Percentiles rank a stretch among this genome's conserved stretches.
These are phyloP conservation scores for Rhaphigaster nebulosa DNA, from an alignment of 2,888 invertebrate species.

Conservation along the genomic window DNA sequence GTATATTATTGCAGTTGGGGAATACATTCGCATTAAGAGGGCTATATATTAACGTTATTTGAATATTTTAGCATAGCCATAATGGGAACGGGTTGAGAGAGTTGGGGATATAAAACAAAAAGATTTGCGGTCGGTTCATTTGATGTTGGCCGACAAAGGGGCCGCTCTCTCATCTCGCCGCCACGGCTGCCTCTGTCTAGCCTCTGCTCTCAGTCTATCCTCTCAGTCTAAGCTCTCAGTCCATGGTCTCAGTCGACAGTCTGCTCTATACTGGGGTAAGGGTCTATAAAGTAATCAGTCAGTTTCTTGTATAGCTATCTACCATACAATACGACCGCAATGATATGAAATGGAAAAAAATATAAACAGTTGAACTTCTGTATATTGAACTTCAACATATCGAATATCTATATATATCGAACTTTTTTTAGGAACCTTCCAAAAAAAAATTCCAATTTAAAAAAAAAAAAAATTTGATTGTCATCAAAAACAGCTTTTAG, in stretches of 20 bases:
- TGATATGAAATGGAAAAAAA: too few relatives aligned
- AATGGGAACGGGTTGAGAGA: neutral
- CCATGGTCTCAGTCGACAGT: neutral
- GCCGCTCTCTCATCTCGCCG: neutral
- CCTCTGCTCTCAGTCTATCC: neutral
- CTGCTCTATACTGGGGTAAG: too few relatives aligned
- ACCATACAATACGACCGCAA: too few relatives aligned
- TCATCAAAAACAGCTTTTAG: too few relatives aligned
- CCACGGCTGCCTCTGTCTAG: neutral
- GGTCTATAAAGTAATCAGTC: too few relatives aligned
- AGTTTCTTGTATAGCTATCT: too few relatives aligned
- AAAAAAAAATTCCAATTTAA: too few relatives aligned
- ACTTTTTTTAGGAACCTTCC: too few relatives aligned
- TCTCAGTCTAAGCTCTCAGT: neutral
- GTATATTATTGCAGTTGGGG: neutral
- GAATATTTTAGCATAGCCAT: constrained; percentile 41
- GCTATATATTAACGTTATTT: neutral
- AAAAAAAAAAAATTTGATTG: too few relatives aligned
- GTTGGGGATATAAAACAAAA: constrained; percentile 10
- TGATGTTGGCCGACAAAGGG: constrained; percentile 36
- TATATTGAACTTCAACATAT: too few relatives aligned
- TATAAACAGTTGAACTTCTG: too few relatives aligned
- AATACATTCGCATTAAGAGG: neutral
- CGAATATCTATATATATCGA: too few relatives aligned
- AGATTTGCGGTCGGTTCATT: constrained; percentile 18